These are phyloP conservation scores for Leuciscus idus DNA, from an alignment of 2,113 vertebrate species.

Conservation along the genomic window DNA sequence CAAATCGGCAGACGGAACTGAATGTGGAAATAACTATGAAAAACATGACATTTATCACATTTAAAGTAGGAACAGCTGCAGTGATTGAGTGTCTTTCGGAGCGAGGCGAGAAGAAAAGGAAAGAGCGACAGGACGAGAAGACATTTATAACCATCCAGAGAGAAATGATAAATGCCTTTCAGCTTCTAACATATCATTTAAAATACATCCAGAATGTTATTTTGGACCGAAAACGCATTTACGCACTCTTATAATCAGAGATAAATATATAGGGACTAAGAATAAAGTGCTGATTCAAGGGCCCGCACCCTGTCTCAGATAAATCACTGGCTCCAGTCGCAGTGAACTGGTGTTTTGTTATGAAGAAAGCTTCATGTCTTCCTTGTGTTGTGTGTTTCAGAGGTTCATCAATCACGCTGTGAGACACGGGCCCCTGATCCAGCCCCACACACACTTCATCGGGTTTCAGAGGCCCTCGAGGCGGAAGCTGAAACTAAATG, in stretches of 20 bases:
- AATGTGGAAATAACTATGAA: neutral
- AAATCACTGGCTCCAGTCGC: slow-evolving; percentile 56
- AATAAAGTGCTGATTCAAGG: slow-evolving; percentile 42
- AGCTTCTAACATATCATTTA: neutral
- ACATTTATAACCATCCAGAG: neutral
- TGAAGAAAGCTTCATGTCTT: neutral
- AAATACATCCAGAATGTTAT: slow-evolving; percentile 1
- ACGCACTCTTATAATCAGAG: slow-evolving; percentile 22
- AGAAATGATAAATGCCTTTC: too few relatives aligned
- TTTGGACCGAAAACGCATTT: too few relatives aligned
- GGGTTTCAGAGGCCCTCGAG: slow-evolving; percentile 74
- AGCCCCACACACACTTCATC: slow-evolving; percentile 79
- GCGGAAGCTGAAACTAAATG: neutral
- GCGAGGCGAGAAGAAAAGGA: neutral
- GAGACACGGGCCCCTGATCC: slow-evolving; percentile 84
- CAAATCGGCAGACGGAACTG: neutral
- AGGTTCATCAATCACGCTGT: slow-evolving; percentile 87
- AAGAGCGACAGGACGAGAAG: neutral
- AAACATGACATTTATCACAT: neutral
- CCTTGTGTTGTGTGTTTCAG: slow-evolving; percentile 63
- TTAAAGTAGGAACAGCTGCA: neutral
- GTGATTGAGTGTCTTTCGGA: neutral
- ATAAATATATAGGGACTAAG: slow-evolving; percentile 6
- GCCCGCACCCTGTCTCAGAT: slow-evolving; percentile 46
- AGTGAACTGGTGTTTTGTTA: slow-evolving; percentile 49